Base-by-base conservation (phyloP, 2,113 vertebrate species). In the Zapornia atra region DNA sequence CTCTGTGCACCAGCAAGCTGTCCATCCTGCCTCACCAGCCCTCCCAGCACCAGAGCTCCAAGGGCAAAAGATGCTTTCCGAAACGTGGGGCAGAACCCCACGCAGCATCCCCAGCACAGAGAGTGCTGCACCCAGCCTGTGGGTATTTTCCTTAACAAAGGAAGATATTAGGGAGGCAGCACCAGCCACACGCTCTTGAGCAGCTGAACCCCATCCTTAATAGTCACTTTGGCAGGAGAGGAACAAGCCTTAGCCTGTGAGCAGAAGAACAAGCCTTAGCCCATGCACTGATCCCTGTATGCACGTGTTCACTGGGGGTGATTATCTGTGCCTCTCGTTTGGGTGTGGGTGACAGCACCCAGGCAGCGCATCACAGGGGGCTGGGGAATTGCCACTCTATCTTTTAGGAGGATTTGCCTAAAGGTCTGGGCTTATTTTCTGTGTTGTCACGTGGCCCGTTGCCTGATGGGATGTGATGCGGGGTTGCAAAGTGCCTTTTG, bases 381-480 rank as follows among this genome's bases (percentile, higher is more conserved):
- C 48, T 8, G 4, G 78, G 78, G 75, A 92, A 68, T 84, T 46
- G 12, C 48, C 0, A 1, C 53, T 14, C 38, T 6, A 2, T 33
- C 88, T 59, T 46, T 11, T 46, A 79, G 88, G 63, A 75, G 29
- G 51, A 34, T 60, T 50, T 69, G 88, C 94, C 89, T 86, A n/a
- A 51, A 95, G 82, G 77, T 82, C 79, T 72, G 20, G 0, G 80
- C 76, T 91, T 88, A 59, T 94, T 92, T 92, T 66, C 82, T 79
- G 76, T 92, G 88, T 81, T 34, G 76, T 92, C 65, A 77, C 57
- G 94, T 54, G 85, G 77, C 16, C 91, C 2, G 1, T 36, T 12
- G 48, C 60, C 89, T 95, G 95, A 95, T 95, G 79, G 92, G 96
- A 93, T 95, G 93, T 88, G 94, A 95, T 92, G 92, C 25, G 91